Conservation (phyloP, 2,113 vertebrate species). For the Bagarius yarrelli region DNA sequence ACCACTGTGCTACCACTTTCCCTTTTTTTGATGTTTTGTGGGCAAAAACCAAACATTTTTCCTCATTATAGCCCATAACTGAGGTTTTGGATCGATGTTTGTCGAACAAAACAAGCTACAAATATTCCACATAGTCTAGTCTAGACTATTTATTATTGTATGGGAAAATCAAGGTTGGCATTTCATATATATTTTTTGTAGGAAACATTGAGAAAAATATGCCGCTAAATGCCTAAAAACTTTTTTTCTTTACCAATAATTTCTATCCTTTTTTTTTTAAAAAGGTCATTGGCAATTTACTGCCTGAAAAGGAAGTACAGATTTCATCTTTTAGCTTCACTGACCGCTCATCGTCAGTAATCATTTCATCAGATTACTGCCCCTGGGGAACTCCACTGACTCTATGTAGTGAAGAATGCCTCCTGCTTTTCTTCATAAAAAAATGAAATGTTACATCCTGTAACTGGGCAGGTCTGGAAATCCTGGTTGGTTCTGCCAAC, state of each 20-base stretch:
- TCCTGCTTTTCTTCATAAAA: background rate
- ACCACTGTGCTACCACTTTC: no score
- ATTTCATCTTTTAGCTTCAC: slow-evolving; percentile 28
- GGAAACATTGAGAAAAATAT: background rate
- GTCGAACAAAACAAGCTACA: background rate
- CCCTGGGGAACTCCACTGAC: background rate
- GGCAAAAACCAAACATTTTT: background rate
- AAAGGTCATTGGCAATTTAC: slow-evolving; percentile 57
- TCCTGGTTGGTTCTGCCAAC: background rate
- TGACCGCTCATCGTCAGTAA: slow-evolving; percentile 13
- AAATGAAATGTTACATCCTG: background rate
- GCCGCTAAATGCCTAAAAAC: background rate
- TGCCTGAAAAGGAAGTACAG: slow-evolving; percentile 28
- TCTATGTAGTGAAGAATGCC: background rate
- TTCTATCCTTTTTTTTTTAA: background rate
- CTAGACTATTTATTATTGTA: background rate
- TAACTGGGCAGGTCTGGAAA: background rate
- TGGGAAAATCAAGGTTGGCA: background rate
- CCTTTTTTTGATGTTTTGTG: no score
- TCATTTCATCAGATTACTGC: slow-evolving; percentile 13
- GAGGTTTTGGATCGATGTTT: background rate
- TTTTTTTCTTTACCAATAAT: slow-evolving; percentile 11
- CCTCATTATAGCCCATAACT: background rate
- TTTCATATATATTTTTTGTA: background rate
- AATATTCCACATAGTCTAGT: background rate